These are phyloP conservation scores for Aphelocoma coerulescens DNA, from an alignment of 2,113 vertebrate genomes.

Conservation along the genomic window DNA sequence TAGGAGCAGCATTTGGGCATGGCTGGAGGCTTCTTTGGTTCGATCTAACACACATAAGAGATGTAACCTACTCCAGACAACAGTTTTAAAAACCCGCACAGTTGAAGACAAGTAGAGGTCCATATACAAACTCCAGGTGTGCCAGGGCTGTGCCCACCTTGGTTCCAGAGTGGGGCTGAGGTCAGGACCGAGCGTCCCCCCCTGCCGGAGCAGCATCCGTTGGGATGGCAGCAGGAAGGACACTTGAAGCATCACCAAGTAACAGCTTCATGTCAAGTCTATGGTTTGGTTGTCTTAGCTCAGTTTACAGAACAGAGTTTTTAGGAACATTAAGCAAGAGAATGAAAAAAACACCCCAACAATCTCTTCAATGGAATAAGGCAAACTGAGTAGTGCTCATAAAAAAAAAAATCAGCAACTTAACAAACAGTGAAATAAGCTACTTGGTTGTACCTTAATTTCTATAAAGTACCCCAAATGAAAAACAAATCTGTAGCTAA, in stretches of 20 bases:
- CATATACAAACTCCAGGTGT: slow-evolving; percentile 65
- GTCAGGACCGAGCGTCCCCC: neutral
- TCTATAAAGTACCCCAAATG: slow-evolving; percentile 38
- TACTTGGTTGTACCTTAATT: slow-evolving; percentile 53
- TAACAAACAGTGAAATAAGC: neutral
- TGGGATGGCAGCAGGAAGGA: slow-evolving; percentile 43
- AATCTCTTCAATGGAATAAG: slow-evolving; percentile 36
- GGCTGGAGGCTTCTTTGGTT: slow-evolving; percentile 99
- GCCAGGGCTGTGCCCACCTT: slow-evolving; percentile 17
- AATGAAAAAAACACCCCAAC: neutral
- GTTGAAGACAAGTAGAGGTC: slow-evolving; percentile 68
- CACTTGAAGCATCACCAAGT: neutral
- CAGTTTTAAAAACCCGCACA: slow-evolving; percentile 68
- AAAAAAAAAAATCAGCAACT: neutral
- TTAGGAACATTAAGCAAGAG: neutral
- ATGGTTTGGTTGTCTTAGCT: neutral
- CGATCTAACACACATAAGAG: slow-evolving; percentile 88
- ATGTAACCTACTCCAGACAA: slow-evolving; percentile 84
- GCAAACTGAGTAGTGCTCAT: slow-evolving; percentile 46
- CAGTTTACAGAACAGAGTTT: slow-evolving; percentile 1
- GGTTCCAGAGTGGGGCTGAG: neutral
- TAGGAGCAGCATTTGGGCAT: slow-evolving; percentile 97
- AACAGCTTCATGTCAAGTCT: neutral
- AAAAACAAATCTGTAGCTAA: neutral
- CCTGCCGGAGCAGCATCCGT: neutral